Conservation (phyloP, 2,888 invertebrate species). For the Sesia apiformis region DNA sequence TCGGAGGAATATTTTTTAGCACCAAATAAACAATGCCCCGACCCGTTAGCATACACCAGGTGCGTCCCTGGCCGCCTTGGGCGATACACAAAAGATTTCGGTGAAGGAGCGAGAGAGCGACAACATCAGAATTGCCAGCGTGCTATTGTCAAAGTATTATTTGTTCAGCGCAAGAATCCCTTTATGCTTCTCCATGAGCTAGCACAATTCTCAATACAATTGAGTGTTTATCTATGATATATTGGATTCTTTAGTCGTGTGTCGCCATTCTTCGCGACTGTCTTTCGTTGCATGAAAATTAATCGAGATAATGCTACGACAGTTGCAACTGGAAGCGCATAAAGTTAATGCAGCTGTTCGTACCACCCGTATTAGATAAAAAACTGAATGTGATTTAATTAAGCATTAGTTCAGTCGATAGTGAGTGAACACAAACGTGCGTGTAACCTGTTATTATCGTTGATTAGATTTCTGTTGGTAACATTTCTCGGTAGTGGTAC, state of each 20-base stretch:
- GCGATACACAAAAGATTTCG: conserved; percentile 65
- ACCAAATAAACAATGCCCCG: conserved; percentile 51
- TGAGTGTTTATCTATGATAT: conserved; percentile 58
- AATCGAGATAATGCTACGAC: neutral
- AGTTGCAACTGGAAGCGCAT: conserved; percentile 3
- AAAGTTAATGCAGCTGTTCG: conserved; percentile 44
- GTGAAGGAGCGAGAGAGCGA: conserved; percentile 51
- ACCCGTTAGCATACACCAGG: conserved; percentile 51
- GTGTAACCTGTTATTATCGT: conserved; percentile 72
- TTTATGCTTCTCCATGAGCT: conserved; percentile 35
- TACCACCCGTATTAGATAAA: conserved; percentile 40
- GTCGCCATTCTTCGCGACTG: conserved; percentile 8
- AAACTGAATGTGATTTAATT: conserved; percentile 69
- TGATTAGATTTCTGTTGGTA: conserved; percentile 75
- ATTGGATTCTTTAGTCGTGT: conserved; percentile 44
- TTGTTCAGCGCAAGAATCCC: conserved; percentile 56
- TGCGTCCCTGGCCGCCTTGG: conserved; percentile 46
- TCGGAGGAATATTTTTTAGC: conserved; percentile 54
- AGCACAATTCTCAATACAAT: conserved; percentile 34
- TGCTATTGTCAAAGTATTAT: conserved; percentile 44
- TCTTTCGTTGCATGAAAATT: conserved; percentile 21
- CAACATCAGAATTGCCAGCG: conserved; percentile 43
- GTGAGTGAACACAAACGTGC: conserved; percentile 66
- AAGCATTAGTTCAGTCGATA: conserved; percentile 63
- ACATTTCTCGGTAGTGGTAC: conserved; percentile 71